Evolutionary conservation across 2,797 vertebrate genomes (phyloP), one percentile per base, ranked within the genome.

Genomic region (Hylomyscus alleni): DNA sequence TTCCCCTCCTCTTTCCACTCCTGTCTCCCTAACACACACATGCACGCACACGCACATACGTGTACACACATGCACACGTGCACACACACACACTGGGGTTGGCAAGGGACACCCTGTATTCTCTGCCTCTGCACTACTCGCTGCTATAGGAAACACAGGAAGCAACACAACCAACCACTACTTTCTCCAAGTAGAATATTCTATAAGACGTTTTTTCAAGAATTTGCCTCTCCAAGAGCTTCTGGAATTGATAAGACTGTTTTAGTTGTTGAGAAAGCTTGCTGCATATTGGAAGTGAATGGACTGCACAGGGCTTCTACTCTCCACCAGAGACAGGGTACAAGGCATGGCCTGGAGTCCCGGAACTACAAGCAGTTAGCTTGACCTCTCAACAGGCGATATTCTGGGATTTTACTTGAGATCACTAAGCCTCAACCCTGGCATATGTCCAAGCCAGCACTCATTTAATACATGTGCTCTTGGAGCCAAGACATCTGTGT

Each of bases 401-500:
- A 94, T 95, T 98, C 96, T 93, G 97, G 94, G 93, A 96, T 97
- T 97, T 95, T 95, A 96, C 96, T 97, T 97, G 97, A 97, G 97
- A 98, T 98, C 97, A 97, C 97, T 0, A 60, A 97, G 87, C 95
- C 97, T 90, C 67, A 50, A 34, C 47, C 44, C 80, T 96, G 97
- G 97, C 95, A 81, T 54, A 76, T 91, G 72, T 97, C 17, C 52
- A 96, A 93, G 56, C 94, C 97, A 96, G 98, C 95, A 19, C 95
- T 98, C 94, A 3, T 94, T 98, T 98, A 96, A 97, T 92, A 98
- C 96, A 97, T 1, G 78, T 91, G 95, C 97, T 98, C 96, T 95
- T 89, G 81, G 98, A 98, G 98, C 98, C 98, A 98, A 98, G 98
- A 97, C 98, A 98, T 98, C 98, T 98, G 98, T 14, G 67, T 88